Evolutionary conservation across 2,797 vertebrate genomes (phyloP), one percentile per base, ranked within the genome.

Genomic region (Hemibagrus guttatus): DNA sequence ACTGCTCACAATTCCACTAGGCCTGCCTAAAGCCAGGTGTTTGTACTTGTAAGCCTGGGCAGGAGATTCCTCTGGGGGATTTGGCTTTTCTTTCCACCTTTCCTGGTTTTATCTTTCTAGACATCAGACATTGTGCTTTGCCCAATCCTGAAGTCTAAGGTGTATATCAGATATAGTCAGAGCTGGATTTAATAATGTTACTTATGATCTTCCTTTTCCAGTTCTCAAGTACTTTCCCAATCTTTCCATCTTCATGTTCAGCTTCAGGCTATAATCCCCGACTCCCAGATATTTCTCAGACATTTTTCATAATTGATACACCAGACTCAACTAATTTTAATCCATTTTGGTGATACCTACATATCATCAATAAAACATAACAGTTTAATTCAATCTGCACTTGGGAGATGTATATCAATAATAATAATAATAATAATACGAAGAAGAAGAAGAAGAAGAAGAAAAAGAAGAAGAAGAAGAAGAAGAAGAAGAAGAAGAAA

Each of bases 91-190:
- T 93, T 64, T 92, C 86, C 3, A 90, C 64, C 35, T 88, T 91
- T 86, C 89, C 93, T 54, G 85, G 86, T 83, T 90, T 90, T 1
- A 35, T 21, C 85, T 83, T 93, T 49, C 71, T 64, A 76, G 63
- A 42, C 84, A 92, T 63, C 46, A 49, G 46, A 8, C 46, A 49
- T 49, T 49, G 23, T 92, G 91, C 14, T 28, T 66, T 16, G 87
- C 82, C 94, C 93, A 95, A 4, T 94, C 93, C 59, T 92, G 17
- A 88, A 95, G 94, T 78, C 94, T 95, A 17, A 54, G 16, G 87
- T 46, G 8, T 46, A 46, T 46, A 46, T 2, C 46, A 46, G 46
- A 2, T 46, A 46, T 46, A 19, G 31, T 69, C 31, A 19, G 31
- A 9, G 7, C 12, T 3, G 31, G 12, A 35, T 17, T 4, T 68